A percentile compares a stretch with the other conserved stretches of the same genome.
Conservation (phyloP, 2,113 vertebrate species). For the Typhlomys cinereus region DNA sequence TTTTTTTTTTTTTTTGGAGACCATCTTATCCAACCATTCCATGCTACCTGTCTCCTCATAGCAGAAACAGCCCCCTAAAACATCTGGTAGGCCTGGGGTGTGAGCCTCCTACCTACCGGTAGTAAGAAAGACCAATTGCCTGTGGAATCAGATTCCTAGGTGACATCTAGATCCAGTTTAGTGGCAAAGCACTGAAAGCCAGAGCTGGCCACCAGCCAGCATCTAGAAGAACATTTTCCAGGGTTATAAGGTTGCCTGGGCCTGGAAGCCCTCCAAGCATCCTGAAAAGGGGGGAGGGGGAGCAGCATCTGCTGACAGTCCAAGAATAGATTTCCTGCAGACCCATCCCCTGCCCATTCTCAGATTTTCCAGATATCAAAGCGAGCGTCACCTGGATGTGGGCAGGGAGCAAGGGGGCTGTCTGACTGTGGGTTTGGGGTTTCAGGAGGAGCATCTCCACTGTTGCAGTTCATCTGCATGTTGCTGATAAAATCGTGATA, state of each 20-base stretch:
- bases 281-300: constrained; percentile 24
- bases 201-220: constrained; percentile 53
- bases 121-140: constrained; percentile 53
- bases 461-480: too few relatives aligned
- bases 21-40: background rate
- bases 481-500: too few relatives aligned
- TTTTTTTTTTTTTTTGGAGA: too few relatives aligned
- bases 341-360: background rate
- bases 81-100: background rate
- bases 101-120: background rate
- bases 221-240: constrained; percentile 47
- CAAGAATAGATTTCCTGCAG: background rate
- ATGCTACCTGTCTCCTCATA: background rate
- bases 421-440: background rate
- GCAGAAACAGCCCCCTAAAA: background rate
- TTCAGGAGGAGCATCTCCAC: background rate
- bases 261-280: constrained; percentile 7
- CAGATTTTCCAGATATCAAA: background rate
- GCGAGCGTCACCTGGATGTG: too few relatives aligned
- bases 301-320: rapidly evolving
- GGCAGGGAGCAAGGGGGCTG: too few relatives aligned
- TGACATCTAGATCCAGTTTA: constrained; percentile 86
- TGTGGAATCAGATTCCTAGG: constrained; percentile 80
- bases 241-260: constrained; percentile 68
- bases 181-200: constrained; percentile 59